Evolutionary conservation across 2,888 invertebrate genomes (phyloP), one percentile per base, ranked within the genome.

Genomic region (Neoascia interrupta): DNA sequence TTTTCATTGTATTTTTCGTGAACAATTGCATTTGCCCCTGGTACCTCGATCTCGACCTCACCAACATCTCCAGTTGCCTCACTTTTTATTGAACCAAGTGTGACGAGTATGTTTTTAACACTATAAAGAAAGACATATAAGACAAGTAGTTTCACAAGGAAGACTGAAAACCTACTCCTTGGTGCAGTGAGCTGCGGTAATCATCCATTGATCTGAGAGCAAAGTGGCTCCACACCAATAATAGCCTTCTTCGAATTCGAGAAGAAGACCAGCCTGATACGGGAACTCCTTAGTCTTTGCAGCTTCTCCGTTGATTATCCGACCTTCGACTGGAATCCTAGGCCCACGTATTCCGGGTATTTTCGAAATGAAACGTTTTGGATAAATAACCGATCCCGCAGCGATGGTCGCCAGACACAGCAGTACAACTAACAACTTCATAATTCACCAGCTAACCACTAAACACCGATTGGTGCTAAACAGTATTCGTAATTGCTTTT

Each of bases 181-280:
- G 41, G 87, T 86, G 74, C 87, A 87, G 66, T 87, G 87, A 1
- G 87, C 87, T 1, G 87, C 87, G 5, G 87, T 87, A 16, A 87
- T 76, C 11, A 88, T 84, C 72, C 83, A 83, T 41, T 84, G 82
- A 19, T 84, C 84, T 47, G 87, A 88, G 75, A 87, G 88, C 41
- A 87, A 82, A 1, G 87, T 85, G 5, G 88, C 87, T 16, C 87
- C 87, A 61, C 87, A 87, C 84, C 86, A 87, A 5, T 36, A 86
- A 51, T 84, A 85, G 0, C 85, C 84, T 1, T 13, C 15, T 5
- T 21, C 11, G 11, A 85, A 82, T 39, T 86, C 84, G 66, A 63
- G 13, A 5, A 11, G 15, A n/a, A 87, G 84, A 23, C 86, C 87
- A 31, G 84, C 87, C 81, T 87, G 87, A 66, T 88, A 87, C 23